These are phyloP conservation scores for Ephestia elutella DNA, from an alignment of 1,140 invertebrate genomes.

Conservation along the genomic window DNA sequence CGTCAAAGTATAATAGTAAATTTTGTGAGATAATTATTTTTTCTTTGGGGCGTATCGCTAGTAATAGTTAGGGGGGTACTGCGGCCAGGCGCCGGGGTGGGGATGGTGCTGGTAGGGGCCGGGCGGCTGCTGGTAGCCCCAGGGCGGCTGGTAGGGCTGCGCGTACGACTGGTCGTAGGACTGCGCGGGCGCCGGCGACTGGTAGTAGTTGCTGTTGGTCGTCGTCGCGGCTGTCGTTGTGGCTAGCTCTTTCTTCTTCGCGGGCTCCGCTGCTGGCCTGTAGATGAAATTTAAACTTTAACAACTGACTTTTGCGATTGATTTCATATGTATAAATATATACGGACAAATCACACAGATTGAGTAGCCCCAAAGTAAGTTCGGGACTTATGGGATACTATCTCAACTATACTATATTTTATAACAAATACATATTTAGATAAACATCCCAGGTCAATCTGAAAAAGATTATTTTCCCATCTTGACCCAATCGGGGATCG, in stretches of 20 bases:
- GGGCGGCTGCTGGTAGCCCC: constrained; percentile 66
- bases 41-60: constrained; percentile 20
- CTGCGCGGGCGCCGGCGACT: constrained; percentile 34
- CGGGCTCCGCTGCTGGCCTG: constrained; percentile 28
- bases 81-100: constrained; percentile 44
- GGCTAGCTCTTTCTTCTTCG: constrained; percentile 53
- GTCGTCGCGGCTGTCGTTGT: constrained; percentile 25
- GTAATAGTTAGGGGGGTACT: constrained; percentile 65
- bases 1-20: too few species aligned
- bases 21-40: too few species aligned
- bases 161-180: constrained; percentile 63
- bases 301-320: too few species aligned
- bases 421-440: too few species aligned
- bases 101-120: constrained; percentile 58
- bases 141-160: constrained; percentile 61
- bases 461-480: too few species aligned
- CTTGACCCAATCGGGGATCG: too few species aligned
- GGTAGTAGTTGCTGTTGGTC: constrained; percentile 45
- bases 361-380: too few species aligned
- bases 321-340: too few species aligned
- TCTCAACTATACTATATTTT: too few species aligned
- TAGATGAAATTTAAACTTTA: neutral
- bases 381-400: too few species aligned
- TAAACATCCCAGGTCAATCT: too few species aligned
- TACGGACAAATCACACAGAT: too few species aligned